Evolutionary conservation across 2,797 vertebrate species (phyloP), one percentile per base, ranked within the genome.

Genomic region (Heteromormyrus szaboi): DNA sequence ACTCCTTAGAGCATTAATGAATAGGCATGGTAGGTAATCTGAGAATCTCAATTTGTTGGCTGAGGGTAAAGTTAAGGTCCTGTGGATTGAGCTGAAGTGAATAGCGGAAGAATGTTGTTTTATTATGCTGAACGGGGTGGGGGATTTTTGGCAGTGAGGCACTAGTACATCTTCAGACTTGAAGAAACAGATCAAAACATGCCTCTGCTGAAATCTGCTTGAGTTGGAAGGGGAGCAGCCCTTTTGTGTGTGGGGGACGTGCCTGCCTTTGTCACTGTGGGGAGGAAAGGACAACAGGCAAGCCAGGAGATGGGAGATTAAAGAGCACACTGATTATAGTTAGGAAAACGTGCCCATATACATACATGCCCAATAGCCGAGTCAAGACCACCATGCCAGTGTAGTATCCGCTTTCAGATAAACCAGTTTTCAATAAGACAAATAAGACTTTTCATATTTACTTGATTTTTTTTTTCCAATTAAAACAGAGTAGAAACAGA

Each of bases 81-180:
- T 19, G 14, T 12, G 53, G 56, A 50, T 5, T 22, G 41, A 50
- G 11, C 65, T 46, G 56, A 56, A 53, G 46, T 88, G 72, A 22
- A 37, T 68, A n/a, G 87, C 14, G 8, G 90, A 94, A 92, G 93
- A 95, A 95, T 95, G 95, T 94, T 94, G 93, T 94, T 83, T 95
- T 94, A 91, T 93, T 88, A 91, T 90, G 91, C 89, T 91, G 91
- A 91, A 90, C 83, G 92, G 92, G 85, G 93, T 93, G 93, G 92
- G 94, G 92, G 93, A 90, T 2, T 92, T 86, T 92, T 92, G 91
- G 89, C 90, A 90, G 89, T 86, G 53, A 89, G 84, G 89, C 92
- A 76, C 59, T 88, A 91, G 89, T 89, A 91, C 44, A 88, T 90
- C 22, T 89, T 17, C 59, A 91, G 88, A 88, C 92, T 12, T 92